Conservation (phyloP, 2,113 vertebrate genomes). For the Orthonyx spaldingii region DNA sequence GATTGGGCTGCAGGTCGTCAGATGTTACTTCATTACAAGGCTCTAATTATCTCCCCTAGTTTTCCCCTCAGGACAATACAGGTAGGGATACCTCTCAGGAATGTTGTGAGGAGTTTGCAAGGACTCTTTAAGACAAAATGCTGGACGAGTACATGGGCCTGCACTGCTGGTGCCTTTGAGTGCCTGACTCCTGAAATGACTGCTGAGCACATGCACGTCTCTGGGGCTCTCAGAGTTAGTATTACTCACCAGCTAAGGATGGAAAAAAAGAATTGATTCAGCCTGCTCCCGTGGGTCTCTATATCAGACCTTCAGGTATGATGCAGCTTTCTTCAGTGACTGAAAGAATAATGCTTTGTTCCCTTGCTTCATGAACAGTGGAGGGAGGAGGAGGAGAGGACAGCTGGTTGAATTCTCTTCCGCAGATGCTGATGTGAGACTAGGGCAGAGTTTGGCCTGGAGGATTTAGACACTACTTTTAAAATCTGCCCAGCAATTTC, state of each 20-base stretch:
- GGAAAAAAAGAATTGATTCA: not conserved
- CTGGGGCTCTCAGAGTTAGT: not conserved
- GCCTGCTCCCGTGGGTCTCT: not conserved
- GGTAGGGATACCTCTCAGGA: conserved; percentile 7
- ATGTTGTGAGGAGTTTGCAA: not conserved
- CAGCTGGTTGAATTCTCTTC: not conserved
- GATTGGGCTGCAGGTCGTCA: conserved; percentile 15
- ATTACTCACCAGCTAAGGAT: not conserved
- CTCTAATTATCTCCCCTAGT: conserved; percentile 17
- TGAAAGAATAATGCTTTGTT: not conserved
- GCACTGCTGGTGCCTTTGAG: not conserved
- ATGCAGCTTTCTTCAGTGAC: not conserved
- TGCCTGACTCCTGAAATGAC: not conserved
- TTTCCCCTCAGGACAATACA: conserved; percentile 14
- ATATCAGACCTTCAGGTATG: not conserved
- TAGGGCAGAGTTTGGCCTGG: not conserved
- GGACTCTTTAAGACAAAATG: not conserved
- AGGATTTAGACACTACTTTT: not conserved
- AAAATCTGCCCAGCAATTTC: not conserved
- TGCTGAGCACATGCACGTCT: not conserved
- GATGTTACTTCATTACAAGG: not conserved
- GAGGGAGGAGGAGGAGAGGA: not conserved
- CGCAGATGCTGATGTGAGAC: not conserved
- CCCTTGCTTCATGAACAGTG: not conserved
- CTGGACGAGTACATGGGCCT: not conserved